Conservation (phyloP, 2,797 vertebrate species). For the Tinamus major region DNA sequence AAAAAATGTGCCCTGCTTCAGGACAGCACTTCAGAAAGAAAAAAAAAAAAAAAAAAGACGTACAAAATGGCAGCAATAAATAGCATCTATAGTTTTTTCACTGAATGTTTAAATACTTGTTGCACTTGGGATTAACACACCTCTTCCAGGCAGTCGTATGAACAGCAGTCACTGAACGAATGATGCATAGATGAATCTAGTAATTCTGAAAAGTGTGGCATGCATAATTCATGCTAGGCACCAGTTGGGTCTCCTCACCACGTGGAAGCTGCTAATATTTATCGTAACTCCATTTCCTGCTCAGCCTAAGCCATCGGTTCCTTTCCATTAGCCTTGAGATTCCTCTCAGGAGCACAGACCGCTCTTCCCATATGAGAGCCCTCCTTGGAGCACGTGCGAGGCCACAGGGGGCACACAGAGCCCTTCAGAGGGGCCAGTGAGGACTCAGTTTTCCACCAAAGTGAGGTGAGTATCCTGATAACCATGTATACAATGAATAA, state of each 20-base stretch:
- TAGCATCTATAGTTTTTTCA: not conserved
- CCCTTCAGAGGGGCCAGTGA: not conserved
- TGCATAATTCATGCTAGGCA: not conserved
- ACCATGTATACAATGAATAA: not conserved
- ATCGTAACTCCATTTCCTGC: not conserved
- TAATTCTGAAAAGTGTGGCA: not conserved
- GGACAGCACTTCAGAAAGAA: not conserved
- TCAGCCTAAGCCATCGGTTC: not conserved
- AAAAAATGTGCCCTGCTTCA: not conserved
- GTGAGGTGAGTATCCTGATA: not conserved
- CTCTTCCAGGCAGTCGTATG: not conserved
- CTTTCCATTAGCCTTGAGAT: not conserved
- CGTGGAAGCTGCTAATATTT: not conserved
- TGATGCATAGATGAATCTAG: not conserved
- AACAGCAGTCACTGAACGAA: not conserved
- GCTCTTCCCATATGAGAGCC: not conserved
- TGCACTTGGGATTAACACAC: not conserved
- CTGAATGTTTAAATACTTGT: not conserved
- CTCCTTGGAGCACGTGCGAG: not conserved
- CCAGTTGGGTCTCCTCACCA: not conserved
- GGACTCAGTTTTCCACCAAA: not conserved
- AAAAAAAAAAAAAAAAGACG: not conserved
- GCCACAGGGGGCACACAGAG: not conserved
- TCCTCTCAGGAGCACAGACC: not conserved
- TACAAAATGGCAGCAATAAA: not conserved